Base-by-base conservation (phyloP, 2,888 invertebrate genomes). In the Lasioglossum figueresi region DNA sequence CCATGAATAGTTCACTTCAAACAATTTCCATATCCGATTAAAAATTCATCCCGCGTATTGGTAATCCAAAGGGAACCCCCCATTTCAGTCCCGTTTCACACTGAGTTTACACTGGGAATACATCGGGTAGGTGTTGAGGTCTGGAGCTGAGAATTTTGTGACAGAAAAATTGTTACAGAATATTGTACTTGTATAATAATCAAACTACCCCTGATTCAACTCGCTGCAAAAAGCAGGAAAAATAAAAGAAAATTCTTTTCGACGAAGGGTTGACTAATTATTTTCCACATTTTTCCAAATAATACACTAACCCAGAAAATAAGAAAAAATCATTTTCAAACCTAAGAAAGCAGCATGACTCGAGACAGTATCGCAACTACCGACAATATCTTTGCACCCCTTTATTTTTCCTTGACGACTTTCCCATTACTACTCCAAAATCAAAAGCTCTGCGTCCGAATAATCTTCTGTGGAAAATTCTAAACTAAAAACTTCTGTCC, bases 21-120 rank as follows among this genome's bases (percentile, higher is more conserved):
- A 66, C 27, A 59, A 59, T 59, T 59, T 59, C 59, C 59, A 59
- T 59, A 59, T 59, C 27, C 27, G 59, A 59, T 59, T 59, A 59
- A 27, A 59, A 59, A 59, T 59, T 59, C 59, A 27, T 27, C 59
- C 59, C 59, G 59, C 59, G 59, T 59, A 27, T 27, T 27, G 59
- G 14, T 59, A 59, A 59, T 59, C 59, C 27, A 27, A 59, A 59
- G 27, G 27, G 27, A 27, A 27, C 59, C 8, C 23, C 6, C 52
- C 59, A 16, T 59, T 59, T 16, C 1, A 27, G 14, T 27, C 59
- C 12, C 59, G 27, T 27, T 59, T 27, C 59, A 14, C 27, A 59
- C 59, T 59, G 59, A 27, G 27, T 59, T 27, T 16, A 14, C 59
- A 16, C 59, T 16, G 27, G 59, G 14, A 59, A 4, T 27, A 12